phyloP scores from a whole-genome alignment of 2,113 vertebrate genomes.

The Oncorhynchus nerka region DNA sequence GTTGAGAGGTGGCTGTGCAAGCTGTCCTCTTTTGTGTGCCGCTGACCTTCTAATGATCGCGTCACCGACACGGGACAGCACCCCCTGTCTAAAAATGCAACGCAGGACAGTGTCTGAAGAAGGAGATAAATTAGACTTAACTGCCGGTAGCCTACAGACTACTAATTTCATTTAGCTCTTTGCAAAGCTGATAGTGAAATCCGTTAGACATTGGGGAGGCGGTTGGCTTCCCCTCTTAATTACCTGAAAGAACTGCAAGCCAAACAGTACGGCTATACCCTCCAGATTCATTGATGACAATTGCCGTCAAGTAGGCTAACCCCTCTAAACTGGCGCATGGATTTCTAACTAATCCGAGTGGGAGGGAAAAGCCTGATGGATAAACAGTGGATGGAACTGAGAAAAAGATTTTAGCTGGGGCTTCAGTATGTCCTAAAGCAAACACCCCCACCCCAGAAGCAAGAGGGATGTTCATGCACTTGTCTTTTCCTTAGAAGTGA shows the following conservation, averaged over 20 bases:
- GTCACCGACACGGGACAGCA: slow-evolving; percentile 42
- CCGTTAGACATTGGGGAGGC: slow-evolving; percentile 56
- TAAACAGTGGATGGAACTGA: slow-evolving; percentile 50
- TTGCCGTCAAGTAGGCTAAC: slow-evolving; percentile 54
- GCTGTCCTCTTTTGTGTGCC: slow-evolving; percentile 46
- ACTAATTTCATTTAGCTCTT: slow-evolving; percentile 54
- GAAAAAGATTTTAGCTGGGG: slow-evolving; percentile 58
- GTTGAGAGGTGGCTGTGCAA: slow-evolving; percentile 60
- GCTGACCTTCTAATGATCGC: slow-evolving; percentile 71
- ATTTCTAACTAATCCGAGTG: slow-evolving; percentile 56
- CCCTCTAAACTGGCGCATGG: slow-evolving; percentile 48
- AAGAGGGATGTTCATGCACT: slow-evolving; percentile 20
- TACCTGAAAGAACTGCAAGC: slow-evolving; percentile 63
- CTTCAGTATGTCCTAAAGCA: slow-evolving; percentile 48
- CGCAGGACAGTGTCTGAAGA: slow-evolving; percentile 38
- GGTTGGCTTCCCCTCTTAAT: slow-evolving; percentile 49
- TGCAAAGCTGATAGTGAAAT: slow-evolving; percentile 61
- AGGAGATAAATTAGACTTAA: slow-evolving; percentile 25
- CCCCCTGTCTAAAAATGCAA: slow-evolving; percentile 54
- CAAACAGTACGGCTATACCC: slow-evolving; percentile 45
- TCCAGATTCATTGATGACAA: slow-evolving; percentile 40
- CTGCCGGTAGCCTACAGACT: neutral
- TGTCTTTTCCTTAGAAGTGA: slow-evolving; percentile 19
- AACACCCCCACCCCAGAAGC: slow-evolving; percentile 39
- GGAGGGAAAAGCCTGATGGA: slow-evolving; percentile 41